These are phyloP conservation scores for Chrysaora quinquecirrha DNA, from an alignment of 30 jellyfish, hydroid and myxozoan genomes.

Conservation along the genomic window DNA sequence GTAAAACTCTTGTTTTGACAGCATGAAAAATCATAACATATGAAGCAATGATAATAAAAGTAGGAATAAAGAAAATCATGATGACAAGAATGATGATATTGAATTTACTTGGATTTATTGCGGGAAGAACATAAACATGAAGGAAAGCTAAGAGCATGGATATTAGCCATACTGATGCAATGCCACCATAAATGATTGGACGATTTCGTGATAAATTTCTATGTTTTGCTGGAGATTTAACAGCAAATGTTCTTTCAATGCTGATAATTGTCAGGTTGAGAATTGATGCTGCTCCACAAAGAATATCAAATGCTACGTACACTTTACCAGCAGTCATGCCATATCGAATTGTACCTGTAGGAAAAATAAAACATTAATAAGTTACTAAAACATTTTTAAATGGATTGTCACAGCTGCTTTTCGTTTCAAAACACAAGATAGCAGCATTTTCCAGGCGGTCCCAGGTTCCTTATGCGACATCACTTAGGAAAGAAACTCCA, in stretches of 20 bases:
- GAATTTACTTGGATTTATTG: not conserved
- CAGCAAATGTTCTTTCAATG: constrained; percentile 71
- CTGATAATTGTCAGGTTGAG: constrained; percentile 70
- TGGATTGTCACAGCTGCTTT: too few relatives aligned
- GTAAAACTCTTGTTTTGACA: constrained; percentile 58
- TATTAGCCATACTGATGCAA: constrained; percentile 66
- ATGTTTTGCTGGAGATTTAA: constrained; percentile 66
- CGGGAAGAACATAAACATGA: constrained; percentile 38
- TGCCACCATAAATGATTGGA: constrained; percentile 62
- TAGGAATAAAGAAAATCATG: constrained; percentile 63
- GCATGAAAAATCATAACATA: constrained; percentile 65
- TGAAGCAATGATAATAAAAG: constrained; percentile 50
- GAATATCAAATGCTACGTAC: constrained; percentile 68
- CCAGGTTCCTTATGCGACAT: too few relatives aligned
- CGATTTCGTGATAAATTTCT: constrained; percentile 69
- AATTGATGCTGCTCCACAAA: constrained; percentile 84
- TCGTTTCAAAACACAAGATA: too few relatives aligned
- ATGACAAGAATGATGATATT: constrained; percentile 34
- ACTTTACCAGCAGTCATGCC: constrained; percentile 22
- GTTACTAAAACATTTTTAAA: too few relatives aligned
- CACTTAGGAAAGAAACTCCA: too few relatives aligned
- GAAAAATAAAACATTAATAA: too few relatives aligned
- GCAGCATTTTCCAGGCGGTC: too few relatives aligned
- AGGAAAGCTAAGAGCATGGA: constrained; percentile 59
- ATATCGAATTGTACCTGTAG: constrained; percentile 37